These are phyloP conservation scores for Andrena dorsata DNA, from an alignment of 2,888 invertebrate genomes.

Conservation along the genomic window DNA sequence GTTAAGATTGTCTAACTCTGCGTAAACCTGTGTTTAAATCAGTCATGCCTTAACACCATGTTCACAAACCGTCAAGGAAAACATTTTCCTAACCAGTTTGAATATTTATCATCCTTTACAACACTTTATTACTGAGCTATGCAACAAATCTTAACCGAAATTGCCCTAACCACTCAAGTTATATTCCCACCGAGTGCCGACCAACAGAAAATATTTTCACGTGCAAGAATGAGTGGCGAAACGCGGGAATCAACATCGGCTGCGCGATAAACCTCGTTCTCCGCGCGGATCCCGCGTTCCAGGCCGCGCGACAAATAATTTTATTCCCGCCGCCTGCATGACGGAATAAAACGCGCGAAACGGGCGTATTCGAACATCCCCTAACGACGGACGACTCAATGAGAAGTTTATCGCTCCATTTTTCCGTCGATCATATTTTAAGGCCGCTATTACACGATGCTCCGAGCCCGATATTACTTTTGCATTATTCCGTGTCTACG, in stretches of 20 bases:
- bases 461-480: slow-evolving; percentile 74
- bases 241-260: not conserved
- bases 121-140: not conserved
- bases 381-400: slow-evolving; percentile 69
- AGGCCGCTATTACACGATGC: slow-evolving; percentile 73
- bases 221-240: not conserved
- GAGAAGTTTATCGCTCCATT: slow-evolving; percentile 79
- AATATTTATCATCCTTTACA: no score
- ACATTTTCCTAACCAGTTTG: no score
- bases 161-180: not conserved
- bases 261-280: slow-evolving; percentile 20
- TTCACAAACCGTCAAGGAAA: no score
- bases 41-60: no score
- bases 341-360: slow-evolving; percentile 75
- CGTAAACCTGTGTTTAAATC: no score
- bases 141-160: not conserved
- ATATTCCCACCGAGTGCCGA: not conserved
- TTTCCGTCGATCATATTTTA: slow-evolving; percentile 73
- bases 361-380: slow-evolving; percentile 70
- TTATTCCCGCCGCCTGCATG: slow-evolving; percentile 59
- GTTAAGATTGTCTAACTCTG: no score
- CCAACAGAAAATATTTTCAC: not conserved
- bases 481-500: slow-evolving; percentile 67
- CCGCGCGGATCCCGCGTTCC: slow-evolving; percentile 3
- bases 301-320: slow-evolving; percentile 67